phyloP scores from a whole-genome alignment of 2,888 invertebrate genomes.

The Drosophila acutilabella region DNA sequence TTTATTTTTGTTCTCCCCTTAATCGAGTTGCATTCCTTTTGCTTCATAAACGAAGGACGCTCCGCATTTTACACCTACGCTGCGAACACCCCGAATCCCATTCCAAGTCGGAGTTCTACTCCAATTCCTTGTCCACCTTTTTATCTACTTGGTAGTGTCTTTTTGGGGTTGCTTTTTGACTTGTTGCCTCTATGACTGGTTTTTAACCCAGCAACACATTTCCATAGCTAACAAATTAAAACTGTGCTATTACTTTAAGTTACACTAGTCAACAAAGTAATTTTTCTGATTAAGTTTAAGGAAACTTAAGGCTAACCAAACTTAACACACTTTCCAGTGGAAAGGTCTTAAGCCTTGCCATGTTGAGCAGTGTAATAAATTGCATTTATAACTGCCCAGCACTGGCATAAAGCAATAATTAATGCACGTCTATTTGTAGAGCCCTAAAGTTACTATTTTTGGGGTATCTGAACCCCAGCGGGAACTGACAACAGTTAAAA shows the following conservation, averaged over 20 bases:
- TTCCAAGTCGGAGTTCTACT: too few relatives aligned
- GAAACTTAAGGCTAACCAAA: too few relatives aligned
- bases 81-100: background rate
- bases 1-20: conserved; percentile 37
- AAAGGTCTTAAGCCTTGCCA: background rate
- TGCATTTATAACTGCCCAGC: conserved; percentile 24
- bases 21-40: conserved; percentile 69
- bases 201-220: conserved; percentile 19
- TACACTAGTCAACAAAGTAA: conserved; percentile 13
- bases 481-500: conserved; percentile 28
- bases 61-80: conserved; percentile 72
- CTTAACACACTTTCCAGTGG: too few relatives aligned
- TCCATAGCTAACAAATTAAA: conserved; percentile 20
- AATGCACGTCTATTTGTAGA: conserved; percentile 44
- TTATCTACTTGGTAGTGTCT: conserved; percentile 26
- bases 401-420: conserved; percentile 25
- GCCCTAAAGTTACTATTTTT: conserved; percentile 37
- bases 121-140: background rate
- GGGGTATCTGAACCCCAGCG: conserved; percentile 23
- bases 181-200: conserved; percentile 26
- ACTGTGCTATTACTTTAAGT: background rate
- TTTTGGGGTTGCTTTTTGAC: background rate
- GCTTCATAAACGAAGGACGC: conserved; percentile 60
- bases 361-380: conserved; percentile 46
- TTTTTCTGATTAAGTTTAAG: background rate